Evolutionary conservation across 2,888 invertebrate species (phyloP).

Genomic region (Anthophora plumipes): DNA sequence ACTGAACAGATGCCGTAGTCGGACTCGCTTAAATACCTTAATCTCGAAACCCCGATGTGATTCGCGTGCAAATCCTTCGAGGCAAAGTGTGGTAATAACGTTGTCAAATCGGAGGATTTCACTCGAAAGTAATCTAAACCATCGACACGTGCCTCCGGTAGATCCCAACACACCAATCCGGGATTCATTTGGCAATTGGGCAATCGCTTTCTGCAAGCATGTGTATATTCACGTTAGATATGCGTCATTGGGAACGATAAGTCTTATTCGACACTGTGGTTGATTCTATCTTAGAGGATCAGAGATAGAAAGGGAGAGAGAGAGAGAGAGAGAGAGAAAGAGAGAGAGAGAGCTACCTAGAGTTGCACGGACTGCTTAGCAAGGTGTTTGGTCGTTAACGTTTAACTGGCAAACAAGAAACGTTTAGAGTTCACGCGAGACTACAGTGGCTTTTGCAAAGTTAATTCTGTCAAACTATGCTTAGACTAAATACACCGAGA

Average conservation of each 20-base stretch:
- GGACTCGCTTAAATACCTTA: constrained; percentile 65
- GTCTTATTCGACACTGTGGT: background rate
- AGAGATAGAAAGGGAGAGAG: background rate
- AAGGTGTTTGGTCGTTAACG: background rate
- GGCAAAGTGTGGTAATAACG: constrained; percentile 33
- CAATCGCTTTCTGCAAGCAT: background rate
- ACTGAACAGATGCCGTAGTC: constrained; percentile 12
- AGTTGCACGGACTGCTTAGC: background rate
- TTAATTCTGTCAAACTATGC: constrained; percentile 15
- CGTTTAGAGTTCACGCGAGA: background rate
- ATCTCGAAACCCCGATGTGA: constrained; percentile 65
- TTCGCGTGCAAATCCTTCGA: constrained; percentile 55
- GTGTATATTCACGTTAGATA: background rate
- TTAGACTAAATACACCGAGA: background rate
- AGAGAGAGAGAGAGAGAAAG: background rate
- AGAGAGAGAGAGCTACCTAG: background rate
- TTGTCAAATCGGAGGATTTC: constrained; percentile 28
- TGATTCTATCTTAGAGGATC: too few species aligned
- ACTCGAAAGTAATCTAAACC: constrained; percentile 51
- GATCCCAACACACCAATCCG: constrained; percentile 12
- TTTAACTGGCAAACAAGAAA: constrained; percentile 17
- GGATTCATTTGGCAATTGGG: background rate
- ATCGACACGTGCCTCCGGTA: constrained; percentile 35
- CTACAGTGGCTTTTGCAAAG: background rate
- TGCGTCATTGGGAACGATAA: too few species aligned